phyloP scores from a whole-genome alignment of 2,888 invertebrate species.

The Pycnomerus fuliginosus region DNA sequence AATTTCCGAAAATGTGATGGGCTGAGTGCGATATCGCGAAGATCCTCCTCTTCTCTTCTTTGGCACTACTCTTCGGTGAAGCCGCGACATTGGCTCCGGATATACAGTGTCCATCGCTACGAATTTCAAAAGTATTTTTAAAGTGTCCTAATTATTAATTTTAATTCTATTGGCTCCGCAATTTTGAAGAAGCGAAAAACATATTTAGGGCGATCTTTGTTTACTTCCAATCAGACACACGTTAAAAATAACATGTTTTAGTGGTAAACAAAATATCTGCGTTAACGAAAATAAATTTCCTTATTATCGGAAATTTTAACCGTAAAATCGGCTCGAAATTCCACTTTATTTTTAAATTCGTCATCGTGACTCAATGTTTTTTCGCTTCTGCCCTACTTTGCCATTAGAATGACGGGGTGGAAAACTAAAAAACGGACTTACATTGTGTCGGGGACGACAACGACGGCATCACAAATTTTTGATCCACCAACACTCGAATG shows the following conservation, averaged over 20 bases:
- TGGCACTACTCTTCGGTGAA: constrained; percentile 59
- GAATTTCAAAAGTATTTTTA: constrained; percentile 17
- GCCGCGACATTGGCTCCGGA: constrained; percentile 65
- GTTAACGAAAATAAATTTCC: too few relatives aligned
- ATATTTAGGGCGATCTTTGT: constrained; percentile 21
- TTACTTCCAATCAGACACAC: too few relatives aligned
- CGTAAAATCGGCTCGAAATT: too few relatives aligned
- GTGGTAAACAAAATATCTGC: too few relatives aligned
- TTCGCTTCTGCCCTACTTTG: constrained; percentile 25
- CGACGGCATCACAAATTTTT: constrained; percentile 34
- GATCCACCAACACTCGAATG: too few relatives aligned
- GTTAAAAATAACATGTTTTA: too few relatives aligned
- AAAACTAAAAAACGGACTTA: constrained; percentile 28
- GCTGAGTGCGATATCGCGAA: constrained; percentile 65
- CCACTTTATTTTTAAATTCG: constrained; percentile 31
- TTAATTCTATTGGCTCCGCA: not conserved
- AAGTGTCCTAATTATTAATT: constrained; percentile 18
- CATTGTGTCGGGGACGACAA: constrained; percentile 42
- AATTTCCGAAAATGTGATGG: constrained; percentile 76
- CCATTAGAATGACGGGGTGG: constrained; percentile 6
- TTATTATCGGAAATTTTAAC: too few relatives aligned
- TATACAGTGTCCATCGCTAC: constrained; percentile 66
- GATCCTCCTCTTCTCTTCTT: constrained; percentile 56
- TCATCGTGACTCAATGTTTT: constrained; percentile 28
- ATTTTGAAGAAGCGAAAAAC: constrained; percentile 1